Base-by-base conservation (phyloP, 2,113 vertebrate species). In the Cottus gobio region DNA sequence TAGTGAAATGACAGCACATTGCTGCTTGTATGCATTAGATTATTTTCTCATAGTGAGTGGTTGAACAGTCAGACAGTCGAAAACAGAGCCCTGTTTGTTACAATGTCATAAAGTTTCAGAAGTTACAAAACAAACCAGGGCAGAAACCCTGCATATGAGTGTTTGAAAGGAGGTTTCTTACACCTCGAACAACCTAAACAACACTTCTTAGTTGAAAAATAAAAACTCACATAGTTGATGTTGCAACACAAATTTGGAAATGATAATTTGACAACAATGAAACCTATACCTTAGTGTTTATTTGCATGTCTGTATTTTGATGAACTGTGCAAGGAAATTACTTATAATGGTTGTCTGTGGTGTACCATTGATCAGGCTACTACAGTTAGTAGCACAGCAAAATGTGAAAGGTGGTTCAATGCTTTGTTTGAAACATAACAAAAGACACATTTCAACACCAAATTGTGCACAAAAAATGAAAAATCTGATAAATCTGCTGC, bases 281-380 rank as follows among this genome's bases (percentile, higher is more conserved):
- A 73, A 66, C 48, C 48, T 22, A 79, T 37, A 24, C 18, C n/a
- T 67, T 2, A 22, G 22, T 22, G 52, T 79, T 79, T 67, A 34
- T 26, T 50, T 46, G 18, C 26, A 30, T 7, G 5, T 24, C 12
- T 66, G 13, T 73, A 24, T 54, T 77, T 52, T 65, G 22, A 39
- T 22, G 61, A 37, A 36, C 5, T 37, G 13, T 24, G 16, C 1
- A 20, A 39, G 12, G 24, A 77, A 75, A 72, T 28, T 9, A 42
- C 13, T n/a, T 24, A 6, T 18, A 12, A 16, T n/a, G 71, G 5
- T 73, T 26, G 24, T 64, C 70, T 70, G 42, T 61, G 48, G 22
- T 65, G 30, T 60, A 60, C 1, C 1, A 65, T 66, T 39, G 18
- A 18, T 60, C n/a, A n/a, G n/a, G n/a, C 26, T 5, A 46, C 4